Conservation (phyloP, 2,113 vertebrate genomes). For the Rhodinocichla rosea region DNA sequence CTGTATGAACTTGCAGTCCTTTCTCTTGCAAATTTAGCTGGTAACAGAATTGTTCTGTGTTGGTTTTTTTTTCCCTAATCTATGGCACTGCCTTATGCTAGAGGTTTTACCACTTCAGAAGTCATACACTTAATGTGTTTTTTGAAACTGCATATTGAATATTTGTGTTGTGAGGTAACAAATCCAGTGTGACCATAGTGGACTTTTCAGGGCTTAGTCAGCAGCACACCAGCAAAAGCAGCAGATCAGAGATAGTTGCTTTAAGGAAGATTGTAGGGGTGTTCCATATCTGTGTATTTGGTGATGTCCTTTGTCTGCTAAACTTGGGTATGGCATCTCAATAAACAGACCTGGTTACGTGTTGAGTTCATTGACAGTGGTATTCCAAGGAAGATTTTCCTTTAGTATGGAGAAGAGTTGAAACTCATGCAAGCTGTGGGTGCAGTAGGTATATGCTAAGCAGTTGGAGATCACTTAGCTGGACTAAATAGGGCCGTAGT, state of each 20-base stretch:
- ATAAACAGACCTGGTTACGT: not conserved
- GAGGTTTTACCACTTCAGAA: not conserved
- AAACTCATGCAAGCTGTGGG: rapidly evolving
- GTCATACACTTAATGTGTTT: not conserved
- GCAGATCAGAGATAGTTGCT: not conserved
- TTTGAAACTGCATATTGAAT: not conserved
- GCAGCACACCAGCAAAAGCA: not conserved
- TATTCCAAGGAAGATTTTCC: not conserved
- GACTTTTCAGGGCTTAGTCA: not conserved
- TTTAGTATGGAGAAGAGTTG: not conserved
- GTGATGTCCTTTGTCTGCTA: not conserved
- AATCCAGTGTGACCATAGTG: not conserved
- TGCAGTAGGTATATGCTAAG: not conserved
- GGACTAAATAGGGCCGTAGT: not conserved
- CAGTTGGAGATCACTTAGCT: not conserved
- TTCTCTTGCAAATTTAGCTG: not conserved
- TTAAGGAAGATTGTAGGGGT: not conserved
- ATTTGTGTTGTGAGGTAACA: not conserved
- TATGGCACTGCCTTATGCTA: not conserved
- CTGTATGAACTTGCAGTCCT: not conserved
- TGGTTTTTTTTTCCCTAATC: not conserved
- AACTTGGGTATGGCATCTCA: not conserved
- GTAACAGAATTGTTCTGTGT: not conserved
- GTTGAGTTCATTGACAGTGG: not conserved
- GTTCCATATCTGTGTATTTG: not conserved